phyloP scores from a whole-genome alignment of 37 sponge, comb jelly and placozoan genomes.

The Spongilla lacustris region DNA sequence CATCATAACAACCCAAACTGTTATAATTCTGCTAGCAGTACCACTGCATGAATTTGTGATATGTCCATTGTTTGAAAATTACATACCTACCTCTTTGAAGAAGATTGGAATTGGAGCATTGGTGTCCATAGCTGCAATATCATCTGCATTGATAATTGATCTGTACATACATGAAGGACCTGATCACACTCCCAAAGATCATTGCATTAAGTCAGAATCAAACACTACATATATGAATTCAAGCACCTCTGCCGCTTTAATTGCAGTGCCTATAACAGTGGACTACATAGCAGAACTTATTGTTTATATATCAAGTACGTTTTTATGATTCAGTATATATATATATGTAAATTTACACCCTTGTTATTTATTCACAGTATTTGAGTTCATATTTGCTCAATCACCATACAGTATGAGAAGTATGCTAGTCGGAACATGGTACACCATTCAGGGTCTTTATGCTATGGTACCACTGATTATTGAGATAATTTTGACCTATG shows the following conservation, averaged over 20 bases:
- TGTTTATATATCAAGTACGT: slow-evolving; percentile 14
- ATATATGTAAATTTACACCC: too few species aligned
- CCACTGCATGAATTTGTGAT: slow-evolving; percentile 5
- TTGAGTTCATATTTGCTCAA: too few species aligned
- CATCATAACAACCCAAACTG: too few species aligned
- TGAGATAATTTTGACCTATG: background rate
- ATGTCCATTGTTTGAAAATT: slow-evolving; percentile 18
- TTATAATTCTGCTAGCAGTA: background rate
- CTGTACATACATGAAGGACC: background rate
- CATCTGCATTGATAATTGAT: background rate
- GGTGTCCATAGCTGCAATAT: background rate
- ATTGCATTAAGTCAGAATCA: too few species aligned
- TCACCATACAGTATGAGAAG: too few species aligned
- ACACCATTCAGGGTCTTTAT: too few species aligned
- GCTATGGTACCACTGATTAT: too few species aligned
- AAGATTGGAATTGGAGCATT: slow-evolving; percentile 13
- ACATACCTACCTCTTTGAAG: background rate
- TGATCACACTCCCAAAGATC: too few species aligned
- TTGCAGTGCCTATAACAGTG: background rate
- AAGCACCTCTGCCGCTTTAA: background rate
- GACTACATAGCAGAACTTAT: background rate
- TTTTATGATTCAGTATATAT: too few species aligned
- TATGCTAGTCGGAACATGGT: too few species aligned
- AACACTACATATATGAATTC: background rate
- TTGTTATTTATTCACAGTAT: too few species aligned